Base-by-base conservation (phyloP, 2,113 vertebrate species). In the Albula goreensis region DNA sequence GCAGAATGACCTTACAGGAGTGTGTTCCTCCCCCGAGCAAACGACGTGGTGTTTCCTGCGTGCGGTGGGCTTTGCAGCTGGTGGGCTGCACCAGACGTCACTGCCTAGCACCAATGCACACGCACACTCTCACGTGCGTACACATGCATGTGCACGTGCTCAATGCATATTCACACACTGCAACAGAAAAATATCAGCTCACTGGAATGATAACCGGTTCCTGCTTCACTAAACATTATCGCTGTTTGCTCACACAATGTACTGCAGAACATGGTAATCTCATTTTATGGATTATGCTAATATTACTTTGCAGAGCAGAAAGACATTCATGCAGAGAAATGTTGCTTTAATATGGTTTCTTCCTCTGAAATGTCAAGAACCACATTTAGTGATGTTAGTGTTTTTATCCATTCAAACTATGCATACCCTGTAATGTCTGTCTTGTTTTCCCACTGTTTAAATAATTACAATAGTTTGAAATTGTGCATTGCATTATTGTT, bases 241-340 rank as follows among this genome's bases (percentile, higher is more conserved):
- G 48, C 57, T 22, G 66, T 50, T 84, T 50, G 60, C 63, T 49
- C 48, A 7, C 31, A 41, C 70, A 74, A 4, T 80, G 48, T 50
- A 50, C 48, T 22, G 3, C 13, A n/a, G 66, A 48, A 74, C 66
- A 50, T 19, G 60, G 49, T n/a, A 41, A 63, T 63, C 82, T 52
- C 56, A 83, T 60, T 83, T 83, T 74, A 22, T 50, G 60, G 48
- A 84, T 84, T 84, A 84, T 74, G 48, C 19, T 74, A 60, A 70
- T 51, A 8, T 6, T 50, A 5, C 9, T 84, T 50, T 77, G 41
- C 22, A 84, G 2, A 49, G 15, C 48, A 22, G 56, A 50, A 17
- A 70, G 60, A 19, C 60, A 74, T 74, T 11, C n/a, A 9, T 22
- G 17, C 48, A 50, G 15, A 41, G 19, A 50, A 8, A 50, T 50